Conservation (phyloP, 2,888 invertebrate genomes). For the Sthenelais limicola region DNA sequence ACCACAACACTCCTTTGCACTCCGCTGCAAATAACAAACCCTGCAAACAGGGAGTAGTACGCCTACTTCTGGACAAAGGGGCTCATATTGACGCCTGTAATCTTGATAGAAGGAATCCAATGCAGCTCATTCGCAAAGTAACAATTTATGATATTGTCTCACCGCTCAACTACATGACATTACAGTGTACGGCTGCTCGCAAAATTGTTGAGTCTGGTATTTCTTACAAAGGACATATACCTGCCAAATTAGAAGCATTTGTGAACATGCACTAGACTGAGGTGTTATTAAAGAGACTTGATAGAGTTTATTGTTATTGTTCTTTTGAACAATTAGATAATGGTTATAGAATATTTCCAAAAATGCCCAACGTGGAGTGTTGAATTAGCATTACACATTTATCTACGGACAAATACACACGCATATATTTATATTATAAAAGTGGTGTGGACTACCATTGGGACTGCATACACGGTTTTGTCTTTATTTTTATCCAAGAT, state of each 20-base stretch:
- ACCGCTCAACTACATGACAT: slow-evolving; percentile 63
- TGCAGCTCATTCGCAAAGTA: slow-evolving; percentile 65
- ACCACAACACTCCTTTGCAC: slow-evolving; percentile 91
- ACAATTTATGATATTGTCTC: slow-evolving; percentile 63
- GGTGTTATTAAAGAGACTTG: too few relatives aligned
- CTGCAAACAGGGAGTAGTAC: slow-evolving; percentile 81
- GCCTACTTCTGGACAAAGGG: slow-evolving; percentile 83
- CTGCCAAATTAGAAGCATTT: slow-evolving; percentile 65
- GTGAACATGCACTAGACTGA: slow-evolving; percentile 69
- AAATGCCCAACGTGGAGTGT: too few relatives aligned
- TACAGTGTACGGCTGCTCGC: slow-evolving; percentile 70
- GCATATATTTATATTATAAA: too few relatives aligned
- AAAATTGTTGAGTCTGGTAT: slow-evolving; percentile 80
- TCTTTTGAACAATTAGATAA: too few relatives aligned
- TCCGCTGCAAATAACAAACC: slow-evolving; percentile 83
- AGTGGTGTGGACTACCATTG: too few relatives aligned
- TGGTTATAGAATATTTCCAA: too few relatives aligned
- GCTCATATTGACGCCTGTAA: slow-evolving; percentile 84
- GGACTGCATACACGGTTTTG: too few relatives aligned
- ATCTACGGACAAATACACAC: too few relatives aligned
- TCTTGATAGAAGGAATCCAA: slow-evolving; percentile 61
- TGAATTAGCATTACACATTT: too few relatives aligned
- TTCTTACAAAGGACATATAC: slow-evolving; percentile 65
- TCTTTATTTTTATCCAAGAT: too few relatives aligned
- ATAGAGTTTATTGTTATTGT: too few relatives aligned